Conservation (phyloP, 2,888 invertebrate species). For the Laothoe populi region DNA sequence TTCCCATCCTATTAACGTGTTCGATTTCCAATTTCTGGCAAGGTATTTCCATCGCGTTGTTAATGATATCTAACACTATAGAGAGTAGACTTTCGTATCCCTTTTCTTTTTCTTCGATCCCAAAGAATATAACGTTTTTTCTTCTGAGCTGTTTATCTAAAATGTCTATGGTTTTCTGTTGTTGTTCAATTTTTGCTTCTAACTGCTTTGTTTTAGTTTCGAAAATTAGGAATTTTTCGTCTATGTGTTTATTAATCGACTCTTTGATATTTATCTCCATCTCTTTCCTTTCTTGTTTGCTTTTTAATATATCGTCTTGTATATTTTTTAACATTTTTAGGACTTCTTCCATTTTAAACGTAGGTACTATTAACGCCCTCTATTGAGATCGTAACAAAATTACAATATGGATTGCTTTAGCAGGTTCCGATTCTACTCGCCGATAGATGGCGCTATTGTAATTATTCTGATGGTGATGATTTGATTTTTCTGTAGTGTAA, state of each 20-base stretch:
- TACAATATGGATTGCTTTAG: neutral
- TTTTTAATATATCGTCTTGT: slow-evolving; percentile 35
- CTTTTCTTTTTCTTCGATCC: slow-evolving; percentile 37
- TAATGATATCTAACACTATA: neutral
- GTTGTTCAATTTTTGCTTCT: slow-evolving; percentile 39
- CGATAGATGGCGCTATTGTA: too few relatives aligned
- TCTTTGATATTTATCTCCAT: slow-evolving; percentile 42
- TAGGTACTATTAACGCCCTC: neutral
- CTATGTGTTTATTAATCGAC: slow-evolving; percentile 39
- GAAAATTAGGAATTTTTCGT: slow-evolving; percentile 36
- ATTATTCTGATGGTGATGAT: too few relatives aligned
- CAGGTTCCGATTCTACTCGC: too few relatives aligned
- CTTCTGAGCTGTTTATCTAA: slow-evolving; percentile 37
- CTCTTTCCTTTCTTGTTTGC: slow-evolving; percentile 39
- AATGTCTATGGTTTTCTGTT: slow-evolving; percentile 39
- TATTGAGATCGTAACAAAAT: neutral
- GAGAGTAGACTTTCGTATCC: slow-evolving; percentile 12
- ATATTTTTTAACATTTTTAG: slow-evolving; percentile 34
- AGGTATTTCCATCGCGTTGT: slow-evolving; percentile 4
- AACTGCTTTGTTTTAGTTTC: slow-evolving; percentile 35
- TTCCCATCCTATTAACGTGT: slow-evolving; percentile 23
- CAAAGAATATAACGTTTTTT: slow-evolving; percentile 43
- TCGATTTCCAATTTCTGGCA: slow-evolving; percentile 29
- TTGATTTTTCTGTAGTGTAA: too few relatives aligned
- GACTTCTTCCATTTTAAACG: slow-evolving; percentile 29